Evolutionary conservation across 2,888 invertebrate genomes (phyloP).

Genomic region (Pedicia rivosa): DNA sequence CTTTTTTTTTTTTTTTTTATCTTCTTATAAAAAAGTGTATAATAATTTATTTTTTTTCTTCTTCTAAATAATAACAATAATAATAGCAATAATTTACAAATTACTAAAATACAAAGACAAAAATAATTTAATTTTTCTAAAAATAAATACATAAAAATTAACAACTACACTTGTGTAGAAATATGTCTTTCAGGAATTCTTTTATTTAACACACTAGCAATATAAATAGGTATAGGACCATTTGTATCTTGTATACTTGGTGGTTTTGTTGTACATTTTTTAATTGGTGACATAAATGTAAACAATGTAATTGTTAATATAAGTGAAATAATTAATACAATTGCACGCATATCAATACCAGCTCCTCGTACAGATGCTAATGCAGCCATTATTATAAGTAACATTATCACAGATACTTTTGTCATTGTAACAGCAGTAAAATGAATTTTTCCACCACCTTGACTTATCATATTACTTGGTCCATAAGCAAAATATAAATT

Average conservation of each 20-base stretch:
- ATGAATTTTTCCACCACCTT: constrained; percentile 63
- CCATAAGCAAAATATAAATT: constrained; percentile 92
- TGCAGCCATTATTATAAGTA: constrained; percentile 60
- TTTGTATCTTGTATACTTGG: constrained; percentile 27
- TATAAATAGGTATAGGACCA: constrained; percentile 29
- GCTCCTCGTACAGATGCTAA: constrained; percentile 56
- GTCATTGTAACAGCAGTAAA: constrained; percentile 76
- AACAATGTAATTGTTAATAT: constrained; percentile 47
- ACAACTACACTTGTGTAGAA: no score
- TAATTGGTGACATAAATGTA: constrained; percentile 50
- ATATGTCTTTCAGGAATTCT: no score
- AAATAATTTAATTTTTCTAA: no score
- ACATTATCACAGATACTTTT: constrained; percentile 57
- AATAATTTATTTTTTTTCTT: no score
- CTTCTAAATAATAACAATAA: no score
- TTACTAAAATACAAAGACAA: no score
- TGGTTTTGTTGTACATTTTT: constrained; percentile 43
- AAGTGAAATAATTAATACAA: constrained; percentile 52
- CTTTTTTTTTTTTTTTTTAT: no score
- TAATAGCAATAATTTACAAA: no score
- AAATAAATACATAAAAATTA: no score
- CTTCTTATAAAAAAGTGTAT: no score
- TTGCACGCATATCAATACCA: constrained; percentile 41
- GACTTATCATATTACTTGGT: constrained; percentile 70
- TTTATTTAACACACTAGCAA: constrained; percentile 24